Evolutionary conservation across 1,140 invertebrate genomes (phyloP).

Genomic region (Megalonaias nervosa): DNA sequence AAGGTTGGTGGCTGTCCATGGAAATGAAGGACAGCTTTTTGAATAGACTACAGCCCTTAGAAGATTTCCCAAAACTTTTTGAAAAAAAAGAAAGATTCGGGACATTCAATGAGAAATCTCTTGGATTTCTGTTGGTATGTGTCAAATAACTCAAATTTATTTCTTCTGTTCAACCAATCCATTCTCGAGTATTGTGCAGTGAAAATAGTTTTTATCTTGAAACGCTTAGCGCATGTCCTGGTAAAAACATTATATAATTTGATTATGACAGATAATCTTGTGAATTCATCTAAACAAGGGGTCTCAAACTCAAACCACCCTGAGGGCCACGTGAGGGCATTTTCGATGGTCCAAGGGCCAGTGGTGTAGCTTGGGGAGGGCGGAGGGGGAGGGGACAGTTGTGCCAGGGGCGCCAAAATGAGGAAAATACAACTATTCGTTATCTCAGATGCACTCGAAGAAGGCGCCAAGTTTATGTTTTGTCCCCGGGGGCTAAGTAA

Average conservation of each 20-base stretch:
- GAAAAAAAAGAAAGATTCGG: slow-evolving; percentile 59
- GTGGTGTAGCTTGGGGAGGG: no score
- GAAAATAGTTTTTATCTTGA: neutral
- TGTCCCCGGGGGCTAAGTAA: no score
- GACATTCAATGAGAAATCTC: slow-evolving; percentile 53
- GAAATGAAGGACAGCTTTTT: slow-evolving; percentile 61
- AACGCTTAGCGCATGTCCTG: neutral
- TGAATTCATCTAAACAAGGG: neutral
- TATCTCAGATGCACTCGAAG: no score
- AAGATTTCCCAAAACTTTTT: slow-evolving; percentile 54
- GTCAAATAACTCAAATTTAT: neutral
- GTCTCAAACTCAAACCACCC: neutral
- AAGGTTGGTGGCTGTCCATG: slow-evolving; percentile 70
- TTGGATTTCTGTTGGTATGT: slow-evolving; percentile 64
- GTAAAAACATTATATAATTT: neutral
- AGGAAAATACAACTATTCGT: no score
- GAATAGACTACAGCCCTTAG: slow-evolving; percentile 60
- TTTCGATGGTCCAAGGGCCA: no score
- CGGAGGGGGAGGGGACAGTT: no score
- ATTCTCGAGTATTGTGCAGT: neutral
- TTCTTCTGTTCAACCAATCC: neutral
- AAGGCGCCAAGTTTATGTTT: no score
- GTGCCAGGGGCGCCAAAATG: no score
- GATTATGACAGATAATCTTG: neutral
- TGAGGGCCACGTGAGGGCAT: no score